A percentile compares a stretch with the other conserved stretches of the same genome.
Conservation (phyloP, 2,888 invertebrate genomes). For the Dione juno region DNA sequence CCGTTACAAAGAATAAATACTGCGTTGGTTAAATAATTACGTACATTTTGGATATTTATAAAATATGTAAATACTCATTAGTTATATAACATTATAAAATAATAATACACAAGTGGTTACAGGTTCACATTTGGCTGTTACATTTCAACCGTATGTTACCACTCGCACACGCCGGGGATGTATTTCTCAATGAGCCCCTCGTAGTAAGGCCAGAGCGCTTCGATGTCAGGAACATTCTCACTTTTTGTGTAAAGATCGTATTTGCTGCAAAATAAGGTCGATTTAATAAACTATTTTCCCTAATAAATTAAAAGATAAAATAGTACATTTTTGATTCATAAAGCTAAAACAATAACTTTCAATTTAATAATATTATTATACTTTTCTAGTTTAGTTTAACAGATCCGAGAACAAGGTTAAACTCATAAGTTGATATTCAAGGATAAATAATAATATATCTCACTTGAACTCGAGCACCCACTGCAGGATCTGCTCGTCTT, state of each 20-base stretch:
- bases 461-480: constrained; percentile 95
- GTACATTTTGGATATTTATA: background rate
- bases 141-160: constrained; percentile 73
- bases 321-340: too few relatives aligned
- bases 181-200: constrained; percentile 95
- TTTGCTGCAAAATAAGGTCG: constrained; percentile 85
- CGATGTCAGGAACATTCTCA: constrained; percentile 90
- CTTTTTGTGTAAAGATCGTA: constrained; percentile 89
- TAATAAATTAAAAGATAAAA: too few relatives aligned
- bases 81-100: constrained; percentile 1
- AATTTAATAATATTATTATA: too few relatives aligned
- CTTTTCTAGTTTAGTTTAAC: too few relatives aligned
- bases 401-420: too few relatives aligned
- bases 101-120: background rate
- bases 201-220: constrained; percentile 95
- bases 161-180: constrained; percentile 91
- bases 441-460: constrained; percentile 57
- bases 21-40: background rate
- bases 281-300: background rate
- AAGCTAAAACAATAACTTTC: too few relatives aligned
- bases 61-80: background rate
- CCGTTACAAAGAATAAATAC: background rate
- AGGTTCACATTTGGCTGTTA: background rate
- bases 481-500: constrained; percentile 88
- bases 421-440: too few relatives aligned